Base-by-base conservation (phyloP, 2,797 vertebrate species). In the Smutsia temminckii region DNA sequence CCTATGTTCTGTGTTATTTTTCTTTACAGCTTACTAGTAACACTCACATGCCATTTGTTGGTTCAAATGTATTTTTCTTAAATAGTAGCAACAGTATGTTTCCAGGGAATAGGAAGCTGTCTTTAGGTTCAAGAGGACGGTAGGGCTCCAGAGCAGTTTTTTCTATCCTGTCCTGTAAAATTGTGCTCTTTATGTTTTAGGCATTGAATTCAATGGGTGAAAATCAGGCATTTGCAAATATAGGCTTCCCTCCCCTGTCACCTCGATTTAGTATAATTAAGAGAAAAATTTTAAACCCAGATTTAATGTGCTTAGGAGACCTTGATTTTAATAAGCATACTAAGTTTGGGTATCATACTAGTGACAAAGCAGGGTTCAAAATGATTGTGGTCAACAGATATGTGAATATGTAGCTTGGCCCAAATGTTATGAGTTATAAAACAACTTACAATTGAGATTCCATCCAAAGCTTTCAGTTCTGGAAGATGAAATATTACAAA, bases 401-500 rank as follows among this genome's bases (percentile, higher is more conserved):
- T 63, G 16, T 78, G 81, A 94, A 53, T 57, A 40, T 25, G 27
- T 10, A 66, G 12, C 29, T 78, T 90, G 49, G 32, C 64, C 14
- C 37, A 93, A 96, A 80, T 84, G n/a, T 8, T 84, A n/a, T 80
- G 32, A 94, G 57, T 89, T 20, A 77, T 37, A 72, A 92, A 92
- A 87, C 21, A 93, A 98, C 98, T 97, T 98, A 99, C 99, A 97
- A 99, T 99, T 81, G 98, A 96, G 37, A 96, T 94, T 77, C 99
- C 99, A 97, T 99, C 99, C 98, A 99, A 98, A 71, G 99, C 99
- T 98, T 99, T 99, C 46, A 99, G 98, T 71, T 98, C 98, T 29
- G 99, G 97, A 53, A 99, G 98, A 85, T 99, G 99, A 97, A 99
- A 99, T 91, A 99, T 98, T 40, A 99, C 96, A 95, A 99, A 99